Base-by-base conservation (phyloP, 2,797 vertebrate species). In the Gymnothorax javanicus region DNA sequence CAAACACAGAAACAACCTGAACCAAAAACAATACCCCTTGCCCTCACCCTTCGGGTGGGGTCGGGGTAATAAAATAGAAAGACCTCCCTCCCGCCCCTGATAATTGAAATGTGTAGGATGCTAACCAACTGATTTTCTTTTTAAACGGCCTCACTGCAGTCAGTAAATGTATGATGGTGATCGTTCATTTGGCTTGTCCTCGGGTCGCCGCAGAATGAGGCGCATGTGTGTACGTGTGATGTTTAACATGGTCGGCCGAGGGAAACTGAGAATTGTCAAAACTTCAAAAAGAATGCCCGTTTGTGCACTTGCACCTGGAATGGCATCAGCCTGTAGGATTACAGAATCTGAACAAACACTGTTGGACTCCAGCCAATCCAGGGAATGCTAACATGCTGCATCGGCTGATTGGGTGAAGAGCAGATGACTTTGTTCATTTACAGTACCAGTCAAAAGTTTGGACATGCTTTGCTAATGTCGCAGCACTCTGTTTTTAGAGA, bases 251-350 rank as follows among this genome's bases (percentile, higher is more conserved):
- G 60, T 4, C 15, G 2, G 23, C 67, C 9, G 25, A 33, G 27
- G 25, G 85, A 79, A 87, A 90, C 71, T 23, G 79, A 88, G 54
- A 85, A 57, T 52, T 56, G 83, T 87, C 86, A 67, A 85, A 52
- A 86, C 87, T 83, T 87, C 43, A 83, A 87, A 89, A 87, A 56
- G 73, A 86, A 88, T n/a, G 81, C 82, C 86, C 59, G 50, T n/a
- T 56, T 43, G 33, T 9, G 7, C 27, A 13, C 17, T 88, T 64
- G 84, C 88, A 84, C 87, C 90, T 54, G n/a, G 83, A 64, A 86
- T 92, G 75, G 89, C 90, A 88, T 89, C 88, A 85, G 69, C 88
- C 84, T 27, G 59, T 5, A 4, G 23, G 81, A 73, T 62, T 64
- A 17, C 58, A 33, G 33, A 25, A 43, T 43, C 33, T 43, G 33